Percentiles rank a stretch among this genome's conserved stretches.
phyloP scores from a whole-genome alignment of 1,140 invertebrate species.

The Asbolus verrucosus region DNA sequence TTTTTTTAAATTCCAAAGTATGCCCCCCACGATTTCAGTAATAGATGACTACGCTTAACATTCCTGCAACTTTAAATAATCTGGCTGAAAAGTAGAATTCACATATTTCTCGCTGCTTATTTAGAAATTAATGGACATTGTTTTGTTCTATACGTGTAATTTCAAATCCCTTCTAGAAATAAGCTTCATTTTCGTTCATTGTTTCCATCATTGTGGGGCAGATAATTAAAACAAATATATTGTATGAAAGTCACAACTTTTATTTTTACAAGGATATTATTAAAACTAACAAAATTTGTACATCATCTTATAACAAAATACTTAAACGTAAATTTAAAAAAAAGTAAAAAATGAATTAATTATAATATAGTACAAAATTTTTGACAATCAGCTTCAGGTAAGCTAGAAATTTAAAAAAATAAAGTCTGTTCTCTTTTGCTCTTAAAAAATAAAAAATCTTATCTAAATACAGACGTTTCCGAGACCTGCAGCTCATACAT shows the following conservation, averaged over 20 bases:
- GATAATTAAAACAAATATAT: conserved; percentile 31
- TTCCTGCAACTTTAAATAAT: too few species aligned
- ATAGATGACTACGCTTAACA: too few species aligned
- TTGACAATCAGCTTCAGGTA: conserved; percentile 42
- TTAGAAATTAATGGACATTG: conserved; percentile 15
- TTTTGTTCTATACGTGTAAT: conserved; percentile 32
- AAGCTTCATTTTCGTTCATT: conserved; percentile 14
- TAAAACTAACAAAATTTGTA: conserved; percentile 58
- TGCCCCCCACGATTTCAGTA: too few species aligned
- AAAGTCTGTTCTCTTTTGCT: conserved; percentile 41
- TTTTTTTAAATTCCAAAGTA: conserved; percentile 6
- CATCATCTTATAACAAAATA: conserved; percentile 55
- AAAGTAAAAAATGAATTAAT: conserved; percentile 48
- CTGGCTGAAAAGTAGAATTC: too few species aligned
- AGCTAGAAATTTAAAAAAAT: conserved; percentile 45
- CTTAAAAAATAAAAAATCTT: conserved; percentile 47
- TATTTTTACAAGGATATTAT: conserved; percentile 57
- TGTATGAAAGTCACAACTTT: conserved; percentile 56
- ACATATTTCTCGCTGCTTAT: background rate
- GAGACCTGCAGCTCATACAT: background rate
- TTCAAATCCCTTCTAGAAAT: conserved; percentile 31
- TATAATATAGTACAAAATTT: conserved; percentile 51
- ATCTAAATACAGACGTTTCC: conserved; percentile 38
- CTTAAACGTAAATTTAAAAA: conserved; percentile 51
- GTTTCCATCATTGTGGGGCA: conserved; percentile 5